Conservation (phyloP, 2,113 vertebrate genomes). For the Onychostruthus taczanowskii region DNA sequence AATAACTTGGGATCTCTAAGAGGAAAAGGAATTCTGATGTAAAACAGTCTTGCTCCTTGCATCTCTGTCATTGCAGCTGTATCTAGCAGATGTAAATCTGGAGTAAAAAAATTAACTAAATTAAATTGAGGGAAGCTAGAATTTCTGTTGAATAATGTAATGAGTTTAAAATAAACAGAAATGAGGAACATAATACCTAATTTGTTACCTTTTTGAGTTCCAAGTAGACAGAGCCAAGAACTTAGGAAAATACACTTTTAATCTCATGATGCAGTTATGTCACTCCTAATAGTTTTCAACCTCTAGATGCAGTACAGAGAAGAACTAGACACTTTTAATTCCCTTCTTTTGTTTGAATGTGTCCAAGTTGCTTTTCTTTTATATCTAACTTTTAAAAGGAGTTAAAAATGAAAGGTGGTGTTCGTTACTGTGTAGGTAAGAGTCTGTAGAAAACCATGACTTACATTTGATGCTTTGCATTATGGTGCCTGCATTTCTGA, state of each 20-base stretch:
- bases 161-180: background rate
- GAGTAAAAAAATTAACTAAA: background rate
- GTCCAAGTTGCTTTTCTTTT: background rate
- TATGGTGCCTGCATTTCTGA: background rate
- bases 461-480: background rate
- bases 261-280: background rate
- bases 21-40: background rate
- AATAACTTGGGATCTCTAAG: background rate
- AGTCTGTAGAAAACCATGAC: background rate
- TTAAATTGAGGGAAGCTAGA: background rate
- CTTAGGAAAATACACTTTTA: background rate
- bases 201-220: background rate
- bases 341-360: background rate
- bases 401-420: background rate
- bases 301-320: background rate
- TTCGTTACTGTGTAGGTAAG: background rate
- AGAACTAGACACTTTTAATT: background rate
- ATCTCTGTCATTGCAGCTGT: background rate
- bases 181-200: background rate
- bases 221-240: background rate
- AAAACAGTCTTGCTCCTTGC: background rate
- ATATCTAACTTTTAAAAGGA: background rate
- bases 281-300: background rate
- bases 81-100: background rate
- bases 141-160: background rate